Evolutionary conservation across 2,113 vertebrate genomes (phyloP).

Genomic region (Periophthalmus modestus): DNA sequence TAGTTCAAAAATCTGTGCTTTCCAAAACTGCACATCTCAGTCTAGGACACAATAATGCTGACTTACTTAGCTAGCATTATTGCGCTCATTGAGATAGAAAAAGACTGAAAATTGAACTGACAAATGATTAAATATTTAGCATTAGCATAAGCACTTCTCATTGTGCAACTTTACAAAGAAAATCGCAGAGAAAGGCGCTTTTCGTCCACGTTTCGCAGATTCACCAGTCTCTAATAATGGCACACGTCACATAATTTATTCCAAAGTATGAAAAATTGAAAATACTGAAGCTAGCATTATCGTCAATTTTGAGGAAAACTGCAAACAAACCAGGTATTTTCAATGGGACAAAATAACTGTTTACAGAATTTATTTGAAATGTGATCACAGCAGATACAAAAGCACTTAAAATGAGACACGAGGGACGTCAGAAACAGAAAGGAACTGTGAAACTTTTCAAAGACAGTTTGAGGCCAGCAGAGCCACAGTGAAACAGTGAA

Average conservation of each 20-base stretch:
- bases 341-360: slow-evolving; percentile 23
- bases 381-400: slow-evolving; percentile 67
- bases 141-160: slow-evolving; percentile 23
- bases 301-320: neutral
- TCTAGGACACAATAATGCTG: neutral
- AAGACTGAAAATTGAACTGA: slow-evolving; percentile 28
- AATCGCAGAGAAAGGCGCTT: neutral
- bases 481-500: neutral
- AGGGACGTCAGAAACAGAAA: slow-evolving; percentile 51
- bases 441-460: slow-evolving; percentile 54
- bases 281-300: neutral
- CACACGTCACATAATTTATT: slow-evolving; percentile 18
- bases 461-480: neutral
- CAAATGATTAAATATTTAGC: slow-evolving; percentile 56
- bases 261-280: slow-evolving; percentile 1
- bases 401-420: slow-evolving; percentile 71
- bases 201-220: slow-evolving; percentile 10
- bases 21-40: neutral
- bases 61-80: neutral
- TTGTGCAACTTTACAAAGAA: slow-evolving; percentile 18
- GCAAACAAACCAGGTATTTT: slow-evolving; percentile 16
- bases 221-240: slow-evolving; percentile 9
- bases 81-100: slow-evolving; percentile 22
- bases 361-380: slow-evolving; percentile 75
- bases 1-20: neutral